Percentiles rank a stretch among this genome's conserved stretches.
Evolutionary conservation across 1,140 invertebrate genomes (phyloP).

Genomic region (Chionoecetes opilio): DNA sequence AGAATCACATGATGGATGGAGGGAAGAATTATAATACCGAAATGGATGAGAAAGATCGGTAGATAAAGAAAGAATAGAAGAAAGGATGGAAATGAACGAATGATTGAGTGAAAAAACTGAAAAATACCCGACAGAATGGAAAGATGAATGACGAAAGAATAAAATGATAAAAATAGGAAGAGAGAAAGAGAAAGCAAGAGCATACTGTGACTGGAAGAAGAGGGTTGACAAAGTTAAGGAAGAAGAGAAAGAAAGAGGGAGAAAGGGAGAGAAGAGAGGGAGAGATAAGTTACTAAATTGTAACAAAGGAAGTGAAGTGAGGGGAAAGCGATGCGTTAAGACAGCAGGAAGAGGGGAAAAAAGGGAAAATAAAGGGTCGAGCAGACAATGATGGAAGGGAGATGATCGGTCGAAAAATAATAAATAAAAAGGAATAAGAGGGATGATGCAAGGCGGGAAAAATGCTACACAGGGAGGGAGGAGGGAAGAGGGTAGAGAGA

Average conservation of each 20-base stretch:
- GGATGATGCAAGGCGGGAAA: background rate
- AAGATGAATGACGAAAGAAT: too few species aligned
- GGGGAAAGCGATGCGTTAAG: conserved; percentile 23
- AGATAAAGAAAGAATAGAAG: too few species aligned
- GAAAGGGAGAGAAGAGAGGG: background rate
- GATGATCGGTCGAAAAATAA: background rate
- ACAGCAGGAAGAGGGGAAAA: background rate
- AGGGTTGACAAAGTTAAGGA: too few species aligned
- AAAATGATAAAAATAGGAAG: too few species aligned
- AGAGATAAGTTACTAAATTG: conserved; percentile 1
- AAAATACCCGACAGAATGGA: too few species aligned
- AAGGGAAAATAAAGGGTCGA: background rate
- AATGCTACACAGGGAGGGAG: background rate
- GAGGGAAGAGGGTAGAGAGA: background rate
- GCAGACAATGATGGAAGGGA: conserved; percentile 35
- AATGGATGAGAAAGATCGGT: too few species aligned
- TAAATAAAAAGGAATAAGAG: conserved; percentile 24
- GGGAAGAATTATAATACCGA: too few species aligned
- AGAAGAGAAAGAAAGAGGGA: background rate
- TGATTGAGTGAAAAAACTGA: too few species aligned
- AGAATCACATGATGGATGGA: too few species aligned
- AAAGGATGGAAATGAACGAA: too few species aligned
- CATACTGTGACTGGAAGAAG: too few species aligned
- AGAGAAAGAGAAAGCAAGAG: too few species aligned
- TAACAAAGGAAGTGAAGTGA: conserved; percentile 35